A percentile compares a stretch with the other conserved stretches of the same genome.
Conservation (phyloP, 2,113 vertebrate species). For the Oreocharis arfaki region DNA sequence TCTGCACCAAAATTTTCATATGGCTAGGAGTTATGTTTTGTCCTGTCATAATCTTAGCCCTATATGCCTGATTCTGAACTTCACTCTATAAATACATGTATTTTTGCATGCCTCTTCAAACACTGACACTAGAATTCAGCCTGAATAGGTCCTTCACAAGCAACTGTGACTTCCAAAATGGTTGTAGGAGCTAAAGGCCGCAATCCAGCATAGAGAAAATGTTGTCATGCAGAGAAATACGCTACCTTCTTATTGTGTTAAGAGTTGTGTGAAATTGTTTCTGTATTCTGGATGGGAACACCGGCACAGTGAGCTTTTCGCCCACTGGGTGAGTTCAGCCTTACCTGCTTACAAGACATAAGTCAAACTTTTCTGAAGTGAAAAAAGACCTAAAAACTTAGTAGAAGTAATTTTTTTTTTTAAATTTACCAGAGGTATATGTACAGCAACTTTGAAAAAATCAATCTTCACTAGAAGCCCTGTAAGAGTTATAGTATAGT, state of each 20-base stretch:
- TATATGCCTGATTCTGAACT: background rate
- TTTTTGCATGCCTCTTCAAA: background rate
- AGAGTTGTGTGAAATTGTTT: background rate
- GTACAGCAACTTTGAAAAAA: background rate
- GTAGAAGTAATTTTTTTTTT: background rate
- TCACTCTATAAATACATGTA: background rate
- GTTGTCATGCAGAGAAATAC: background rate
- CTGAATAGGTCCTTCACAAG: background rate
- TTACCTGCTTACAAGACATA: background rate
- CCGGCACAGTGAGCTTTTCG: background rate
- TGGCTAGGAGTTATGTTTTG: background rate
- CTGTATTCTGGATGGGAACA: background rate
- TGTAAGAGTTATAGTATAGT: background rate
- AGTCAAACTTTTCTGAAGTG: background rate
- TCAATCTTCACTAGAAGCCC: background rate
- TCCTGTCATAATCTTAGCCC: background rate
- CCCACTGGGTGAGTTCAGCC: background rate
- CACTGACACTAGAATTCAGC: background rate
- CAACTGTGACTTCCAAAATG: background rate
- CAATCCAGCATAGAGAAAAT: fast-evolving
- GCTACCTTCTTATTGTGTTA: background rate
- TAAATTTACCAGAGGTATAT: background rate
- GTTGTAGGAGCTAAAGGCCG: background rate
- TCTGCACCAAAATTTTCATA: background rate
- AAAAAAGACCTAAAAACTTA: background rate